phyloP scores from a whole-genome alignment of 2,113 vertebrate species.

The Galeopterus variegatus region DNA sequence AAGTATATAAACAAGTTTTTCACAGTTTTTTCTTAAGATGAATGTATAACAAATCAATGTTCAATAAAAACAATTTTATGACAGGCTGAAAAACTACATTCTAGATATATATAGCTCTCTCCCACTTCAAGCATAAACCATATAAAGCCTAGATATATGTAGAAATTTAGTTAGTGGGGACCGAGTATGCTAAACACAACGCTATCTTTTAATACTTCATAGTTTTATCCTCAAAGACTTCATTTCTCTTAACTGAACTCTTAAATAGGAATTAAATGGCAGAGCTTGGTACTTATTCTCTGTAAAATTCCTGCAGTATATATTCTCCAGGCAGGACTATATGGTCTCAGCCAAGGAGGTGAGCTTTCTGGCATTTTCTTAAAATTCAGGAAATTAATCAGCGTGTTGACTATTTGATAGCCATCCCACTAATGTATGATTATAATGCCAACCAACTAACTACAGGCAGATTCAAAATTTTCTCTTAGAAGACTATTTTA shows the following conservation, averaged over 20 bases:
- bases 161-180: neutral
- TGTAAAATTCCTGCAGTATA: neutral
- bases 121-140: neutral
- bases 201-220: constrained; percentile 9
- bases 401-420: neutral
- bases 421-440: neutral
- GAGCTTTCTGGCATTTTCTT: neutral
- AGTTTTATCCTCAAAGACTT: neutral
- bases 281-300: neutral
- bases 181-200: neutral
- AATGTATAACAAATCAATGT: neutral
- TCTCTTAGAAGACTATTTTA: constrained; percentile 15
- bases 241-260: constrained; percentile 35
- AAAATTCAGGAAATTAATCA: constrained; percentile 19
- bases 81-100: neutral
- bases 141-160: neutral
- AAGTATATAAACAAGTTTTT: neutral
- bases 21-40: neutral
- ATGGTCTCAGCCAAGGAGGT: neutral
- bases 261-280: constrained; percentile 33
- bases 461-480: neutral
- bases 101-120: neutral
- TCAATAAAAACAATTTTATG: constrained; percentile 30
- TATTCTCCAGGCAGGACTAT: neutral
- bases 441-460: neutral